Base-by-base conservation (phyloP, 2,888 invertebrate genomes). In the Melanostoma scalare region DNA sequence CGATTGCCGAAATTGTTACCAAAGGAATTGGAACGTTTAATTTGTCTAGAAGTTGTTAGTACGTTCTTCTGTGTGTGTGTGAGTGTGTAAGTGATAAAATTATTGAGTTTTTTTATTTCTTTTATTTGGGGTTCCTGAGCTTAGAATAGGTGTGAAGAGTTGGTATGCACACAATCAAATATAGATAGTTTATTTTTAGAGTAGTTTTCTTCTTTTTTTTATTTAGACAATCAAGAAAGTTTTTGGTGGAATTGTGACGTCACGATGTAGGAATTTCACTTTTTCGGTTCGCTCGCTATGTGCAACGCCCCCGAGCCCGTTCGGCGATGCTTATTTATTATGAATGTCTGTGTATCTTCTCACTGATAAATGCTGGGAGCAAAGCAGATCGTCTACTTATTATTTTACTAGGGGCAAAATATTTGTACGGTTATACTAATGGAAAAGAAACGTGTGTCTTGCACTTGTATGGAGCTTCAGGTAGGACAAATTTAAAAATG, bases 1-100 rank as follows among this genome's bases (percentile, higher is more conserved):
- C 88, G 88, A n/a, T 89, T 89, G 87, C 88, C 88, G 86, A 86
- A 87, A 87, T 78, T 67, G 86, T 53, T 56, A 65, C 42, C 8
- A 30, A 9, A 31, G 30, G n/a, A 65, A 50, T 42, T 33, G 53
- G 58, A 78, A 46, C 33, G 38, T 38, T 52, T 31, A 36, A 30
- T 56, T 67, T 30, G 73, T 73, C 72, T 78, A 52, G 65, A 40
- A 20, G 20, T 20, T 20, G 20, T 20, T 20, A 20, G 20, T 20
- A 20, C 44, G 10, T 46, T 33, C 56, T 50, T 52, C 20, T 20
- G 10, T 50, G 38, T 50, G n/a, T 65, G 48, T 52, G 50, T 65
- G 9, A 8, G 63, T 63, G 50, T 38, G 35, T 20, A 20, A 20
- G 20, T 10, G 38, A 65, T 61, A 40, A 63, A 56, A 60, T 38